These are phyloP conservation scores for Chlamydotis undulata DNA, from an alignment of 2,113 vertebrate genomes.

Conservation along the genomic window DNA sequence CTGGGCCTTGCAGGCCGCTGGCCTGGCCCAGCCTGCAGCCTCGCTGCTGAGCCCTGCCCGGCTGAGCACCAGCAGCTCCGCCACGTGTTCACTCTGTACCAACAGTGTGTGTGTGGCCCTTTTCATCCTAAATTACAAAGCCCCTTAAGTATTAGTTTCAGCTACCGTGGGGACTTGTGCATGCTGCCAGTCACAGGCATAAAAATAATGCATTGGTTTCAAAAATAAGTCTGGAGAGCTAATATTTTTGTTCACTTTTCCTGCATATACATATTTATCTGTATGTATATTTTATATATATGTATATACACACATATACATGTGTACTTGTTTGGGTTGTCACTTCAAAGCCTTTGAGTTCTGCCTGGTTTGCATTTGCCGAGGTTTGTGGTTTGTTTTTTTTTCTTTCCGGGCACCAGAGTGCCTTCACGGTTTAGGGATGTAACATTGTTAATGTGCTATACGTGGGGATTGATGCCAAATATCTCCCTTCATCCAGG, in stretches of 20 bases:
- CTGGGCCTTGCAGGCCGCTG: fast-evolving
- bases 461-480: not conserved
- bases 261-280: not conserved
- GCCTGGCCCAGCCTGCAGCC: not conserved
- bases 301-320: too few relatives aligned
- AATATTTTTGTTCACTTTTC: not conserved
- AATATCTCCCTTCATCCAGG: not conserved
- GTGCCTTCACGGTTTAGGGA: not conserved
- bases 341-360: not conserved
- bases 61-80: not conserved
- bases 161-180: not conserved
- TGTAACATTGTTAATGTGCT: too few relatives aligned
- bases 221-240: not conserved
- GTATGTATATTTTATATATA: too few relatives aligned
- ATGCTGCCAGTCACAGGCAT: not conserved
- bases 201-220: not conserved
- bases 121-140: not conserved
- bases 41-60: not conserved
- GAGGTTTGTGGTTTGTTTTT: not conserved
- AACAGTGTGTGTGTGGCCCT: not conserved
- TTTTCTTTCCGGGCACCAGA: not conserved
- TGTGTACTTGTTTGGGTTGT: not conserved
- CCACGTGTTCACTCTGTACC: fast-evolving
- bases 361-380: not conserved
- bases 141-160: not conserved